A percentile compares a stretch with the other conserved stretches of the same genome.
These are phyloP conservation scores for Protobothrops mucrosquamatus DNA, from an alignment of 2,113 vertebrate genomes.

Conservation along the genomic window DNA sequence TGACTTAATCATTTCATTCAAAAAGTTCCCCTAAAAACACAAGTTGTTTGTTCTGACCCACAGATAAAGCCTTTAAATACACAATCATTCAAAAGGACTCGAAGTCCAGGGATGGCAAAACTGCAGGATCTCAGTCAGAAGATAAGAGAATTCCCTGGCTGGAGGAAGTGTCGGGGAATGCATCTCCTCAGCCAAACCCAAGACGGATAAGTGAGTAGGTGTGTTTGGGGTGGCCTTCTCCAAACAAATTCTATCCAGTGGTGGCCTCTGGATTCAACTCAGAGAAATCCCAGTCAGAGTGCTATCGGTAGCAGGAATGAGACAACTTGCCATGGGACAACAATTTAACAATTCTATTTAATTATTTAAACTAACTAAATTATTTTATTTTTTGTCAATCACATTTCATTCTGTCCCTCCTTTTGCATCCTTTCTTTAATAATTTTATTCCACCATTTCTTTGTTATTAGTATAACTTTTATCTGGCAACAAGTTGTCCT, in stretches of 20 bases:
- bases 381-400: no score
- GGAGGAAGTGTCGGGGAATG: conserved; percentile 1
- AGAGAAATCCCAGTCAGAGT: not conserved
- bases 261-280: not conserved
- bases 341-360: no score
- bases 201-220: not conserved
- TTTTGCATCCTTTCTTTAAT: no score
- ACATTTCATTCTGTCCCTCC: no score
- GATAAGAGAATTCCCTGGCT: conserved; percentile 22
- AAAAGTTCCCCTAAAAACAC: not conserved
- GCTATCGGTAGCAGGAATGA: not conserved
- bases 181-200: not conserved
- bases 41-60: conserved; percentile 11
- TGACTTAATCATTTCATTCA: not conserved
- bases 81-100: conserved; percentile 4
- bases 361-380: no score
- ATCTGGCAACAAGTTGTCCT: no score
- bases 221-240: not conserved
- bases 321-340: no score
- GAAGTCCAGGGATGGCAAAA: conserved; percentile 8
- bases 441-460: no score
- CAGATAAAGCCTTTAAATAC: not conserved
- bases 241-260: not conserved
- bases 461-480: no score
- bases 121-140: conserved; percentile 4